phyloP scores from a whole-genome alignment of 2,113 vertebrate species.

The Nothocercus nigrocapillus region DNA sequence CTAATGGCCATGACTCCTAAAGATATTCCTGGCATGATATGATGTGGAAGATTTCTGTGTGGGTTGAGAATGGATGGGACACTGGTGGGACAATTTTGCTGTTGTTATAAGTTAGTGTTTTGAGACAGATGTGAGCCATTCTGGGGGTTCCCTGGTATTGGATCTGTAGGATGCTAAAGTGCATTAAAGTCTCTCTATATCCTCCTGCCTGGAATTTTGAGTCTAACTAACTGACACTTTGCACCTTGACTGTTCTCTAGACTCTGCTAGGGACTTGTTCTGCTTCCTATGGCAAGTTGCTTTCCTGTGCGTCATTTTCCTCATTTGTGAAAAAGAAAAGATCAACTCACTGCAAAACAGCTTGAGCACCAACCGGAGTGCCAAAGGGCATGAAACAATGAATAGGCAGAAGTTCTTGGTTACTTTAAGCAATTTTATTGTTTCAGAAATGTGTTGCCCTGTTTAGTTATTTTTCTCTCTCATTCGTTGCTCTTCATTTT shows the following conservation, averaged over 20 bases:
- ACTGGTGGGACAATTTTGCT: background rate
- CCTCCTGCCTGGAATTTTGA: background rate
- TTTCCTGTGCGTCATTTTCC: background rate
- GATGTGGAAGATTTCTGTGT: accelerated
- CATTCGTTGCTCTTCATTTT: background rate
- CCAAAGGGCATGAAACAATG: background rate
- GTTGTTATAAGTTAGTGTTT: background rate
- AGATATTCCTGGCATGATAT: accelerated
- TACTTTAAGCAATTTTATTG: background rate
- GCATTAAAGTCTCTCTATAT: background rate
- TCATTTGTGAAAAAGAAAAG: background rate
- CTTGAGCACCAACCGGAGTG: background rate
- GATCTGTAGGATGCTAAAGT: background rate
- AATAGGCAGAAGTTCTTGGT: background rate
- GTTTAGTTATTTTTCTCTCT: background rate
- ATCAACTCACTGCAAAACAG: slow-evolving; percentile 34
- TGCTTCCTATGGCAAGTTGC: background rate
- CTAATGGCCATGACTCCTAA: accelerated
- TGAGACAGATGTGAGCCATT: background rate
- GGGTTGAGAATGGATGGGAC: background rate
- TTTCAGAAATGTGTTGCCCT: background rate
- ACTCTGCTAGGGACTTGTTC: background rate
- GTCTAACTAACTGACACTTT: background rate
- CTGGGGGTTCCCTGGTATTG: background rate
- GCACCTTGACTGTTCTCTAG: background rate